Percentiles rank a stretch among this genome's conserved stretches.
Evolutionary conservation across 2,113 vertebrate genomes (phyloP).

Genomic region (Holacanthus passer): DNA sequence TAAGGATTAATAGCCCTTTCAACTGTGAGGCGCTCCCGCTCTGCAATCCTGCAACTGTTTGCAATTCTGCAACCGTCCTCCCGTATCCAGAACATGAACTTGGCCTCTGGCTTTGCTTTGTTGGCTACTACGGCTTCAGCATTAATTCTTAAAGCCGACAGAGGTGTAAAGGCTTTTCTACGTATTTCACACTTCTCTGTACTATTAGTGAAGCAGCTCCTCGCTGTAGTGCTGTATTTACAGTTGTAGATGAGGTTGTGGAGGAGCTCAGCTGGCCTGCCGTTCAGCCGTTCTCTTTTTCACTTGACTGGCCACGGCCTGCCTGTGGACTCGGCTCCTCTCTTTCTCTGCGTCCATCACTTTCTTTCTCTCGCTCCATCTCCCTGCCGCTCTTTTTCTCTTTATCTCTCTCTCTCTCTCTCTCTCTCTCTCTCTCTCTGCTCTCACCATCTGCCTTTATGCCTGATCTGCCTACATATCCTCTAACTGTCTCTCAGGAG

Average conservation of each 20-base stretch:
- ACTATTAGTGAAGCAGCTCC: background rate
- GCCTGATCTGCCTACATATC: slow-evolving; percentile 71
- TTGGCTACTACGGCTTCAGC: slow-evolving; percentile 15
- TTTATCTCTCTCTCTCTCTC: slow-evolving; percentile 51
- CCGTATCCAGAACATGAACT: slow-evolving; percentile 21
- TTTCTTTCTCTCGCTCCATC: slow-evolving; percentile 44
- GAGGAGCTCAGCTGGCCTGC: slow-evolving; percentile 76
- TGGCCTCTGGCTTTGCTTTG: slow-evolving; percentile 18
- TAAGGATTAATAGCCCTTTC: slow-evolving; percentile 9
- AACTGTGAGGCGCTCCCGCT: background rate
- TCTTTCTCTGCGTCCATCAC: slow-evolving; percentile 34
- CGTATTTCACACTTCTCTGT: background rate
- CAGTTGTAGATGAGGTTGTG: slow-evolving; percentile 44
- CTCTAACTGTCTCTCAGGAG: slow-evolving; percentile 68
- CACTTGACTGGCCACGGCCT: slow-evolving; percentile 73
- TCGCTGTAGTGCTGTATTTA: slow-evolving; percentile 50
- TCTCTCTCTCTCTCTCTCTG: slow-evolving; percentile 52
- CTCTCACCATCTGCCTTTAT: slow-evolving; percentile 77
- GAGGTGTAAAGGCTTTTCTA: background rate
- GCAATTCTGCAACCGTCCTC: slow-evolving; percentile 11
- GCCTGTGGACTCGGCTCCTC: slow-evolving; percentile 68
- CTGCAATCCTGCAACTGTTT: slow-evolving; percentile 17
- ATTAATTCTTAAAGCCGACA: slow-evolving; percentile 22
- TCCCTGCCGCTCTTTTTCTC: background rate
- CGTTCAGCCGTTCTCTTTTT: slow-evolving; percentile 68